Evolutionary conservation across 2,113 vertebrate species (phyloP).

Genomic region (Cranoglanis bouderius): DNA sequence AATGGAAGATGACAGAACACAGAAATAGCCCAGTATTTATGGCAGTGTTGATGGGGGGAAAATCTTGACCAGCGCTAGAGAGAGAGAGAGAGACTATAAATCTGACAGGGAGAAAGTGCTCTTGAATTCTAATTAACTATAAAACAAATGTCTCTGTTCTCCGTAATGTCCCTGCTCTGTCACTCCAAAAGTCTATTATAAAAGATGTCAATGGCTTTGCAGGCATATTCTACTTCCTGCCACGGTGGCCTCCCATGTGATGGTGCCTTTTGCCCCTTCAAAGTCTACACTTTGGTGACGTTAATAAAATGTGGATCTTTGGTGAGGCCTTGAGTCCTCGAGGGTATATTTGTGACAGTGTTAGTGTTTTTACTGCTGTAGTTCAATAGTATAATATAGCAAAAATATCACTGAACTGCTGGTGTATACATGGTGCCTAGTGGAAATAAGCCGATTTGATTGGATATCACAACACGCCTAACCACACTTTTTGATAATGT

Average conservation of each 20-base stretch:
- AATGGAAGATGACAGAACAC: slow-evolving; percentile 21
- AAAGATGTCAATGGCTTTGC: background rate
- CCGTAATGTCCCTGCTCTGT: background rate
- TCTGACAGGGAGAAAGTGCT: slow-evolving; percentile 39
- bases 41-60: slow-evolving; percentile 29
- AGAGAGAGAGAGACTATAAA: slow-evolving; percentile 52
- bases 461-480: too few relatives aligned
- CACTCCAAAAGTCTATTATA: slow-evolving; percentile 13
- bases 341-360: background rate
- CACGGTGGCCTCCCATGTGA: background rate
- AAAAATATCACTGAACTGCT: background rate
- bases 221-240: background rate
- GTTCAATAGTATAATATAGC: background rate
- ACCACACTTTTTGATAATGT: too few relatives aligned
- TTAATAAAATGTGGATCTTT: background rate
- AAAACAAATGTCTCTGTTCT: slow-evolving; percentile 20
- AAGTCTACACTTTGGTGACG: background rate
- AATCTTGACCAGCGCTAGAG: slow-evolving; percentile 41
- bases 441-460: background rate
- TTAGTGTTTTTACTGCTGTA: background rate
- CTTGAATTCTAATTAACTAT: slow-evolving; percentile 37
- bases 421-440: background rate
- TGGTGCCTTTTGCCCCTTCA: background rate
- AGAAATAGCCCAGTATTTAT: slow-evolving; percentile 45
- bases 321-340: background rate